Conservation (phyloP, 1,140 invertebrate species). For the Sycophaga agraensis region DNA sequence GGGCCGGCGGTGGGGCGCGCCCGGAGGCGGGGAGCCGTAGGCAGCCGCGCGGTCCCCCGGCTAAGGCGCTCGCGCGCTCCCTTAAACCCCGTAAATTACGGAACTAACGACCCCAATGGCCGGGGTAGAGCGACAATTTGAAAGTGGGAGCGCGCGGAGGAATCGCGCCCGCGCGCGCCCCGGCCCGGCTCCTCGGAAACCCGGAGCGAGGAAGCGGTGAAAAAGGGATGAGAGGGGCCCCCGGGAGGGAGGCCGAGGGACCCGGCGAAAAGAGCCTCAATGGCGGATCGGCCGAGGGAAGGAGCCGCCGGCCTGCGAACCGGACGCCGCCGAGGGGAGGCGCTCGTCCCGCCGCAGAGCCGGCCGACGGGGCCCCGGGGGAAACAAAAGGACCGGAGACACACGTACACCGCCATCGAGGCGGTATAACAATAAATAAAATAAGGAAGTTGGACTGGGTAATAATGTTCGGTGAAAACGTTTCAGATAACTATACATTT, state of each 20-base stretch:
- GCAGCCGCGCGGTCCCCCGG: too few species aligned
- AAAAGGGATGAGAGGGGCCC: constrained; percentile 30
- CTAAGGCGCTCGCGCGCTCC: constrained; percentile 28
- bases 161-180: constrained; percentile 29
- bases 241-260: constrained; percentile 32
- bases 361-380: constrained; percentile 33
- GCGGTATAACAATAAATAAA: constrained; percentile 31
- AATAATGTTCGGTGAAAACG: constrained; percentile 30
- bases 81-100: constrained; percentile 48
- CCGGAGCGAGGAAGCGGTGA: constrained; percentile 36
- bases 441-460: constrained; percentile 31
- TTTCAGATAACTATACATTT: constrained; percentile 32
- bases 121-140: constrained; percentile 31
- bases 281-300: constrained; percentile 17
- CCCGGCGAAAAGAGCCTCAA: constrained; percentile 26
- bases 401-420: constrained; percentile 8
- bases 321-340: constrained; percentile 23
- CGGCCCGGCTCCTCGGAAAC: constrained; percentile 36
- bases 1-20: constrained; percentile 3
- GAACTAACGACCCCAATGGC: constrained; percentile 44
- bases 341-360: constrained; percentile 36
- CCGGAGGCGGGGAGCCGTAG: background rate
- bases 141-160: constrained; percentile 27
- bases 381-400: constrained; percentile 25
- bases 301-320: constrained; percentile 40